Evolutionary conservation across 1,140 invertebrate species (phyloP).

Genomic region (Battus philenor): DNA sequence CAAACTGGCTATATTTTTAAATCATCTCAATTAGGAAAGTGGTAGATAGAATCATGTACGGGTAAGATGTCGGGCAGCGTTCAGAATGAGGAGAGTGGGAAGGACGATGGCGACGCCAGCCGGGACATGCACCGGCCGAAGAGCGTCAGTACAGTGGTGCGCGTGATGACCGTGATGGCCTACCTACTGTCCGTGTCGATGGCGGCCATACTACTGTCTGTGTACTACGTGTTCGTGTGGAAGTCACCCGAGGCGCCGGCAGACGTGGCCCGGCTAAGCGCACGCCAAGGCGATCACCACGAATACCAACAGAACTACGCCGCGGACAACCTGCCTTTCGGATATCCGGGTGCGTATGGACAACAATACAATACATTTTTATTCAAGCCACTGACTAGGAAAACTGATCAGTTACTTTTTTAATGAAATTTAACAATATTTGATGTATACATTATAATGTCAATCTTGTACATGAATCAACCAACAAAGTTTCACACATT

Average conservation of each 20-base stretch:
- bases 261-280: conserved; percentile 27
- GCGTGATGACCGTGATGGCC: conserved; percentile 94
- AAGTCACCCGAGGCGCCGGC: conserved; percentile 77
- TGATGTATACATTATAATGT: too few relatives aligned
- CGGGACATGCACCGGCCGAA: conserved; percentile 85
- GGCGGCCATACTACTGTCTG: conserved; percentile 92
- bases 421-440: too few relatives aligned
- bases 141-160: conserved; percentile 87
- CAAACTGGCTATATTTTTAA: conserved; percentile 24
- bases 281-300: conserved; percentile 24
- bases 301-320: conserved; percentile 20
- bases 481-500: too few relatives aligned
- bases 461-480: too few relatives aligned
- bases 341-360: conserved; percentile 1
- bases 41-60: conserved; percentile 31
- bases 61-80: conserved; percentile 52
- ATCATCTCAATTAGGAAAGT: conserved; percentile 1
- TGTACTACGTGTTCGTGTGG: conserved; percentile 92
- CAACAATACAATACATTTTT: background rate
- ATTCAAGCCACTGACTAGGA: background rate
- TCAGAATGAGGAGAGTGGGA: conserved; percentile 38
- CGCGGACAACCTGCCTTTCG: background rate
- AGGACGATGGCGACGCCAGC: conserved; percentile 55
- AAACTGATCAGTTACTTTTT: too few relatives aligned
- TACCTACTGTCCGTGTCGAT: conserved; percentile 96